Conservation (phyloP, 2,888 invertebrate species). For the Rotaria magnacalcarata region DNA sequence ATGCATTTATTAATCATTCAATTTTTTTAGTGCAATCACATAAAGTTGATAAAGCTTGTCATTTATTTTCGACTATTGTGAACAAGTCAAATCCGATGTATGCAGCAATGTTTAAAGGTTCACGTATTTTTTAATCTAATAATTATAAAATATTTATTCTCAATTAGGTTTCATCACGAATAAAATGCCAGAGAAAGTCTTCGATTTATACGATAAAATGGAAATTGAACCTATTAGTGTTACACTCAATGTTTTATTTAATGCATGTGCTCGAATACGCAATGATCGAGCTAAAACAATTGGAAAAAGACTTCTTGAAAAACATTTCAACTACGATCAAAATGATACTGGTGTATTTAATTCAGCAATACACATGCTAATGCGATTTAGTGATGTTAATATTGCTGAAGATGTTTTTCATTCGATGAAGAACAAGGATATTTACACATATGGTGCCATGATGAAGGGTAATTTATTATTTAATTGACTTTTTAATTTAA, state of each 20-base stretch:
- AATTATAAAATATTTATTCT: not conserved
- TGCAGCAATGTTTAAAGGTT: not conserved
- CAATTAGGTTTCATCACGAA: not conserved
- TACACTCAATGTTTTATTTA: not conserved
- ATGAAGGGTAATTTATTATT: too few relatives aligned
- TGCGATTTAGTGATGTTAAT: too few relatives aligned
- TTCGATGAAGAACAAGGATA: too few relatives aligned
- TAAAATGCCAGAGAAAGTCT: not conserved
- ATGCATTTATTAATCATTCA: too few relatives aligned
- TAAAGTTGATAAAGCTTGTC: not conserved
- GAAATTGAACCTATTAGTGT: not conserved
- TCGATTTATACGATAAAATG: not conserved
- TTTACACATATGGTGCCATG: too few relatives aligned
- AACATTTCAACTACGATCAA: too few relatives aligned
- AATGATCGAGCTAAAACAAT: too few relatives aligned
- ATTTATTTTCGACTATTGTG: not conserved
- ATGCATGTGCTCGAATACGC: not conserved
- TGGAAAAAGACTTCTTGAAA: too few relatives aligned
- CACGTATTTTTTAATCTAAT: not conserved
- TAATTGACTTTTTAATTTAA: too few relatives aligned
- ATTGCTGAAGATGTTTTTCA: too few relatives aligned
- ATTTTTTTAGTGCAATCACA: not conserved
- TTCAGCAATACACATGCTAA: too few relatives aligned
- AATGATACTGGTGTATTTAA: too few relatives aligned
- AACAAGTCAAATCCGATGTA: not conserved